Evolutionary conservation across 2,888 invertebrate genomes (phyloP).

Genomic region (Drosophila putrida): DNA sequence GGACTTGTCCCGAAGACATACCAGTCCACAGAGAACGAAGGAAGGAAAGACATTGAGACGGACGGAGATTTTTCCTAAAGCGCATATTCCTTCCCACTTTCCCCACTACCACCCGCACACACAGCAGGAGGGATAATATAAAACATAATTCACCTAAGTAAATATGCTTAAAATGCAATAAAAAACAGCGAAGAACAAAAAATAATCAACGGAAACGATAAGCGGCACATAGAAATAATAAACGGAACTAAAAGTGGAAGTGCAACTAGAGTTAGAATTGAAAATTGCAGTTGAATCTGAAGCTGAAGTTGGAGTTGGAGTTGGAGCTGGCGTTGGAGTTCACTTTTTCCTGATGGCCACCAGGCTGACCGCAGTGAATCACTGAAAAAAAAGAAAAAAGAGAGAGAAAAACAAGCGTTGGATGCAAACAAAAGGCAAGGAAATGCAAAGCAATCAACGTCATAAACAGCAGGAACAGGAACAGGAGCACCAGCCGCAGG

Average conservation of each 20-base stretch:
- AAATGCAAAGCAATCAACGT: constrained; percentile 78
- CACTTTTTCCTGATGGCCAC: constrained; percentile 24
- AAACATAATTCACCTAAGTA: constrained; percentile 63
- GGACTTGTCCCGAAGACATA: constrained; percentile 15
- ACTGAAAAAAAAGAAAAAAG: not conserved
- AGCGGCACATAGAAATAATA: constrained; percentile 21
- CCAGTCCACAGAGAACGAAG: not conserved
- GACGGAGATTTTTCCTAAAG: not conserved
- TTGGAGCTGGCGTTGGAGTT: not conserved
- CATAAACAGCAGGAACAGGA: constrained; percentile 64
- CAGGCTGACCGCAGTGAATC: constrained; percentile 32
- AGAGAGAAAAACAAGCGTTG: not conserved
- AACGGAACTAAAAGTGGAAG: constrained; percentile 7
- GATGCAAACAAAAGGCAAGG: constrained; percentile 56
- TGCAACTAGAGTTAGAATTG: constrained; percentile 12
- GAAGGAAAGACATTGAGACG: no score
- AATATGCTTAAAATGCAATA: constrained; percentile 65
- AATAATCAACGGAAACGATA: constrained; percentile 27
- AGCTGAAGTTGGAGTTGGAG: constrained; percentile 4
- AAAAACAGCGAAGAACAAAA: constrained; percentile 27
- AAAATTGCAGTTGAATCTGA: not conserved
- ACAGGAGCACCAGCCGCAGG: constrained; percentile 33
- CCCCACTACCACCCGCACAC: not conserved
- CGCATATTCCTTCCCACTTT: constrained; percentile 12
- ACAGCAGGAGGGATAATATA: constrained; percentile 27